These are phyloP conservation scores for Notodonta ziczac DNA, from an alignment of 2,888 invertebrate genomes.

Conservation along the genomic window DNA sequence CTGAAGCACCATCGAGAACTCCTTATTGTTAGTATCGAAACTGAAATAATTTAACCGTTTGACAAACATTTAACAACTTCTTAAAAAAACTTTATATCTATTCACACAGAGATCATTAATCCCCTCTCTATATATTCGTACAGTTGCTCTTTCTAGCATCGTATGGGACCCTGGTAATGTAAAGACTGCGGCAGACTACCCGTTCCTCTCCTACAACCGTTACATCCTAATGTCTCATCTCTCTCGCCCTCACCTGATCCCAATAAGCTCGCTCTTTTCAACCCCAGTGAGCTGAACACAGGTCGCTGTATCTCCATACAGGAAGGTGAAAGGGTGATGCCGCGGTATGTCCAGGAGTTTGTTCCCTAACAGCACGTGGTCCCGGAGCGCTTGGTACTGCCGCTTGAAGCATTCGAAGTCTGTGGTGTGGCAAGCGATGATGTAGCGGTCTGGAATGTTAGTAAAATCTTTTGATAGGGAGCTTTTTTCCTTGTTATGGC, in stretches of 20 bases:
- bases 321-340: constrained; percentile 50
- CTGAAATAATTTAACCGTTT: constrained; percentile 29
- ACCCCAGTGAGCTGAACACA: constrained; percentile 56
- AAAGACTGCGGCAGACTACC: too few species aligned
- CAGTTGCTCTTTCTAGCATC: too few species aligned
- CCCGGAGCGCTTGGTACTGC: constrained; percentile 54
- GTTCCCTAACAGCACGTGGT: constrained; percentile 54
- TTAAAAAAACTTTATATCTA: too few species aligned
- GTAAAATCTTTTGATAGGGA: not conserved
- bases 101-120: too few species aligned
- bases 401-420: constrained; percentile 64
- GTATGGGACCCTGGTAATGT: too few species aligned
- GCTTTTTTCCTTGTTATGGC: too few species aligned
- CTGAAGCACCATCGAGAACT: constrained; percentile 41
- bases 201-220: too few species aligned
- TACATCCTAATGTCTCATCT: not conserved
- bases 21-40: constrained; percentile 34
- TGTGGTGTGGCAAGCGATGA: constrained; percentile 59
- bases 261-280: constrained; percentile 52
- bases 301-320: constrained; percentile 49
- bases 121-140: too few species aligned
- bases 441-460: constrained; percentile 47
- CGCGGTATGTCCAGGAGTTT: constrained; percentile 35
- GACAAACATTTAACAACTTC: too few species aligned
- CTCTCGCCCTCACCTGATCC: constrained; percentile 44